Conservation (phyloP, 1,140 invertebrate genomes). For the Drosophila rufa region DNA sequence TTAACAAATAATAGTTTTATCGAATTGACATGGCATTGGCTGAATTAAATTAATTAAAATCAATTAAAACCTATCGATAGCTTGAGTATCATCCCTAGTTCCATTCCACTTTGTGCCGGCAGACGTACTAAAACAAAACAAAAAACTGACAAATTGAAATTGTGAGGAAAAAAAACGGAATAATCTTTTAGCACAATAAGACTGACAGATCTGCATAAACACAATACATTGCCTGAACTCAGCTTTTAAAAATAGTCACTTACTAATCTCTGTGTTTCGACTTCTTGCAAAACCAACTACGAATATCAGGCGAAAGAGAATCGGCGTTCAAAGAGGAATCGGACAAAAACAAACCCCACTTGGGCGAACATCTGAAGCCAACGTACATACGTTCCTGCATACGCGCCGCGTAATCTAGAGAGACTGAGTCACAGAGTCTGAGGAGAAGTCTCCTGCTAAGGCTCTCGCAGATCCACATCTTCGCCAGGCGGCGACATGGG, state of each 20-base stretch:
- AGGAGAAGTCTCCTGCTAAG: conserved; percentile 11
- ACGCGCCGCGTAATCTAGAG: conserved; percentile 23
- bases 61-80: conserved; percentile 9
- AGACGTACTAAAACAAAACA: conserved; percentile 18
- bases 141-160: conserved; percentile 9
- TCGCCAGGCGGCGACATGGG: conserved; percentile 45
- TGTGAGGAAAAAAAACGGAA: conserved; percentile 11
- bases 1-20: background rate
- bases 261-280: conserved; percentile 10
- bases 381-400: conserved; percentile 38
- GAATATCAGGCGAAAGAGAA: conserved; percentile 53
- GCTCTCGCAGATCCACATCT: conserved; percentile 10
- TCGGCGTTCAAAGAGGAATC: conserved; percentile 49
- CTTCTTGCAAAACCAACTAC: conserved; percentile 24
- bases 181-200: conserved; percentile 19
- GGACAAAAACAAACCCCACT: conserved; percentile 53
- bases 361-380: conserved; percentile 22
- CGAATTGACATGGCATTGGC: background rate
- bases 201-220: conserved; percentile 28
- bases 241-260: conserved; percentile 27
- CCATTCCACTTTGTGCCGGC: conserved; percentile 30
- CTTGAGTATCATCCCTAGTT: background rate
- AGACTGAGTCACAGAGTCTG: conserved; percentile 10
- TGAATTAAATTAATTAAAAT: background rate
- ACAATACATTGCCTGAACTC: background rate